These are phyloP conservation scores for Siphamia tubifer DNA, from an alignment of 2,113 vertebrate species.

Conservation along the genomic window DNA sequence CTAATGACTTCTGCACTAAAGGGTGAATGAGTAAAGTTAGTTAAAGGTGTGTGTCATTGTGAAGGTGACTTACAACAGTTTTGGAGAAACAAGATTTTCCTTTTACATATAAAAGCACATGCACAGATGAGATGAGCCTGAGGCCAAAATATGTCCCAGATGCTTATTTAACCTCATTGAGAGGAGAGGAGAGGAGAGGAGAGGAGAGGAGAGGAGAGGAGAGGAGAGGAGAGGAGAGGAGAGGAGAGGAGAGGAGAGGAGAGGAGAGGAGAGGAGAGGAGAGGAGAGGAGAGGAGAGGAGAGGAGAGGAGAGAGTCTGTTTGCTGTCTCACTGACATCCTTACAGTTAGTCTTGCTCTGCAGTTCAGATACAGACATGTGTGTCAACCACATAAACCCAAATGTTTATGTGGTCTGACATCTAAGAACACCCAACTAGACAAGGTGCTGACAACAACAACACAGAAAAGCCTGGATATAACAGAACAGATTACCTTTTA, in stretches of 20 bases:
- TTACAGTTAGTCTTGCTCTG: neutral
- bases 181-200: no score
- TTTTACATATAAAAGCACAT: neutral
- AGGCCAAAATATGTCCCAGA: conserved; percentile 24
- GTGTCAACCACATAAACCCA: neutral
- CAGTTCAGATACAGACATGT: neutral
- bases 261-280: neutral
- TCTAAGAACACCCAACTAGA: neutral
- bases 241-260: neutral
- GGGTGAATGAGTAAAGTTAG: no score
- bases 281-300: neutral
- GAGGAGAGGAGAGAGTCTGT: neutral
- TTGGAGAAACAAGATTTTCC: no score
- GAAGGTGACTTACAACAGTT: no score
- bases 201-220: neutral
- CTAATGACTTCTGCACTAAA: no score
- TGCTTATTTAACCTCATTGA: conserved; percentile 16
- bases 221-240: neutral
- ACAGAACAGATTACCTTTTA: neutral
- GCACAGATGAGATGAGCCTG: conserved; percentile 3
- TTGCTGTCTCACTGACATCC: neutral
- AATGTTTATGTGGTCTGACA: neutral
- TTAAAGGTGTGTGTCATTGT: no score
- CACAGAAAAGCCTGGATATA: neutral
- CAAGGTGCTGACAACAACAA: neutral